Conservation (phyloP, 1,140 invertebrate species). For the Brachionus sp. region DNA sequence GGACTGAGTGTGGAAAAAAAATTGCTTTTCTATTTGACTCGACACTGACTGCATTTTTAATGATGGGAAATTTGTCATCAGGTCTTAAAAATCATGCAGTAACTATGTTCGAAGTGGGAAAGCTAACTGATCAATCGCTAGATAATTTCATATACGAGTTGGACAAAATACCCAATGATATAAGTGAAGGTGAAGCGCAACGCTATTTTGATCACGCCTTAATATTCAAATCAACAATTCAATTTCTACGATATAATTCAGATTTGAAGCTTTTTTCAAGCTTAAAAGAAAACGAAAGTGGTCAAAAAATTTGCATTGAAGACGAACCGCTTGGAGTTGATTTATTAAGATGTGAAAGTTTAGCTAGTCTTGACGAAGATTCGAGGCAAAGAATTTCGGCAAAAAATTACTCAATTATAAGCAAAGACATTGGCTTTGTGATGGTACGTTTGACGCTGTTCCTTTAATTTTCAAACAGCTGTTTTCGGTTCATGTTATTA, state of each 20-base stretch:
- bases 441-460: neutral
- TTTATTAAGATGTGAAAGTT: constrained; percentile 81
- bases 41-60: constrained; percentile 87
- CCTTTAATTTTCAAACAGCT: too few relatives aligned
- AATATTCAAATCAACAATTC: constrained; percentile 76
- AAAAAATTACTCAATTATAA: constrained; percentile 85
- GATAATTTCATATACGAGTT: constrained; percentile 84
- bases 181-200: constrained; percentile 83
- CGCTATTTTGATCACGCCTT: constrained; percentile 87
- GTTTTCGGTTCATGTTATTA: neutral
- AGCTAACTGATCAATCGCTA: constrained; percentile 84
- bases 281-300: neutral
- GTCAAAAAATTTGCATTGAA: constrained; percentile 48
- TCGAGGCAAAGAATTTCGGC: constrained; percentile 74
- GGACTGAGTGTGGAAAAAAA: constrained; percentile 58
- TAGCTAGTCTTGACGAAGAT: constrained; percentile 76
- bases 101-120: constrained; percentile 81
- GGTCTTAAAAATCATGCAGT: constrained; percentile 59
- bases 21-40: constrained; percentile 92
- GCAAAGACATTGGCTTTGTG: constrained; percentile 4
- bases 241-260: constrained; percentile 69
- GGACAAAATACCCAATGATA: constrained; percentile 74
- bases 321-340: constrained; percentile 67
- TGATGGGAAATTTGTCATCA: constrained; percentile 97
- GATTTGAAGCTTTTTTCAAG: constrained; percentile 48